phyloP scores from a whole-genome alignment of 2,888 invertebrate genomes.

The Drosophila basisetae region DNA sequence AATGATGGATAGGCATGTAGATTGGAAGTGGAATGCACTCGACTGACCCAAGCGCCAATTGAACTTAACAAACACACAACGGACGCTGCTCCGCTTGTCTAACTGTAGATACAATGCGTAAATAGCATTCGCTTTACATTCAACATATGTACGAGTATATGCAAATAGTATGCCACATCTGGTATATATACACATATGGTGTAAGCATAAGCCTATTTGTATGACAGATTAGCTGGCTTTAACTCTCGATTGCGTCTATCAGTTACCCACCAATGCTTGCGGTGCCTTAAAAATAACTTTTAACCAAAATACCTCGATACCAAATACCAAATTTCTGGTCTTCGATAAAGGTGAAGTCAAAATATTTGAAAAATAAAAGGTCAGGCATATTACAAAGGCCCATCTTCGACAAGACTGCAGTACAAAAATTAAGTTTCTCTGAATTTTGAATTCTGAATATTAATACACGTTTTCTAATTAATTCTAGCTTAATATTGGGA shows the following conservation, averaged over 20 bases:
- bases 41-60: slow-evolving; percentile 75
- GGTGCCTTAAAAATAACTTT: background rate
- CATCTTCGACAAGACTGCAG: background rate
- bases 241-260: background rate
- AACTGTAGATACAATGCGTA: slow-evolving; percentile 66
- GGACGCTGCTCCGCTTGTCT: slow-evolving; percentile 45
- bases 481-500: background rate
- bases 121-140: slow-evolving; percentile 42
- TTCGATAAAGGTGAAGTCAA: too few relatives aligned
- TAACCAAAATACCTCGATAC: background rate
- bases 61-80: slow-evolving; percentile 73
- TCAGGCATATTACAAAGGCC: background rate
- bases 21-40: slow-evolving; percentile 74
- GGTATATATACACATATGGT: background rate
- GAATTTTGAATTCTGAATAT: background rate
- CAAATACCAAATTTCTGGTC: too few relatives aligned
- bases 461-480: background rate
- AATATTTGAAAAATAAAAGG: too few relatives aligned
- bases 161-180: background rate
- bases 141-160: slow-evolving; percentile 1
- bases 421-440: background rate
- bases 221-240: background rate
- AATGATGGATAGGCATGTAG: slow-evolving; percentile 9
- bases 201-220: background rate
- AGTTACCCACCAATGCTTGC: background rate